Base-by-base conservation (phyloP, 2,888 invertebrate genomes). In the Drosophila paramelanica region DNA sequence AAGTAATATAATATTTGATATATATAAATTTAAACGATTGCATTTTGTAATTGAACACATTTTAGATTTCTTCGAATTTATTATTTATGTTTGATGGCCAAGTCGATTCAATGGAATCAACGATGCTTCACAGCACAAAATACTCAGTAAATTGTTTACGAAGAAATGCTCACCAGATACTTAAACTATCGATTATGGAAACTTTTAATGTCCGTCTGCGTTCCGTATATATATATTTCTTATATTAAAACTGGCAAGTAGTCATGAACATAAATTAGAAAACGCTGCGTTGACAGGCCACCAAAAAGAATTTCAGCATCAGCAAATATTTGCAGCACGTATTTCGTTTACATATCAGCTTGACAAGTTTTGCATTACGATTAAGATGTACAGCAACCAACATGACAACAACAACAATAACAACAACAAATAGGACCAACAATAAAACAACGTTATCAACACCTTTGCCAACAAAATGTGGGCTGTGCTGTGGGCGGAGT, bases 361-460 rank as follows among this genome's bases (percentile, higher is more conserved):
- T 84, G 89, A 84, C 85, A 88, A 77, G 77, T 85, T 84, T 89
- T 88, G 81, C 88, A 84, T 85, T 88, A 85, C 89, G 89, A 86
- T 86, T 86, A 88, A 86, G 85, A 84, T 88, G 89, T 89, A 89
- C 88, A 81, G 73, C 77, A 50, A 36, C 57, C 74, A 61, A 52
- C 55, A 49, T 64, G 41, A 39, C 56, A 57, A 17, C 39, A 60
- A 33, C 51, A 67, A 25, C 59, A 67, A 56, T 50, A 61, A 23
- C 25, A 62, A 42, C 36, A 56, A 23, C 39, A 65, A 43, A 46
- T n/a, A 49, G 41, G 17, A 62, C 67, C 23, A 61, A 65, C 57
- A 64, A 68, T 77, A 64, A 72, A 74, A 82, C 87, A 83, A 87
- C 73, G 85, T 89, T 84, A 84, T 89, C 83, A 84, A 84, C 83